Evolutionary conservation across 2,797 vertebrate species (phyloP), one percentile per base, ranked within the genome.

Genomic region (Hippocampus kuda): DNA sequence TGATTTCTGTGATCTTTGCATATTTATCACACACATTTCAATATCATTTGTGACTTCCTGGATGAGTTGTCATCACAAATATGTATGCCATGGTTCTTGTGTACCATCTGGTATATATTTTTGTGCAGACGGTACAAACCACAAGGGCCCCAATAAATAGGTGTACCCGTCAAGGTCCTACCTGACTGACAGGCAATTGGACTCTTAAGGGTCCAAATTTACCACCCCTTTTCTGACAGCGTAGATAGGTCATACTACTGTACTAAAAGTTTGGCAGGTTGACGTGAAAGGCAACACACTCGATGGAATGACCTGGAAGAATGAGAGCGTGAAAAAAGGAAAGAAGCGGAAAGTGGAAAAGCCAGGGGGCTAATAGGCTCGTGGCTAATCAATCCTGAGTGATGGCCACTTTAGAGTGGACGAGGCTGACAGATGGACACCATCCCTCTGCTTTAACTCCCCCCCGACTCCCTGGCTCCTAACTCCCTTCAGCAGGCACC

Each of bases 351-450:
- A 77, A 83, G 72, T 81, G 80, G 78, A 83, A 82, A 81, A 80
- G 85, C 85, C 84, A 80, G 78, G 73, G 84, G 85, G 80, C 87
- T 88, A 90, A 89, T 89, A 87, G 85, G 72, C 83, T 80, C 60
- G 46, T 86, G 81, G 82, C 81, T 85, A 88, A 89, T 90, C 88
- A 88, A 88, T 90, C 79, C 81, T 84, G 84, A 86, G 81, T 84
- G 85, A 88, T 88, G 87, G 82, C 86, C 86, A 88, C 87, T 89
- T 86, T 88, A 73, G 84, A 85, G 78, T 48, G 70, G 79, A 70
- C 75, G 75, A 49, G 77, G 75, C 81, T 79, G 86, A 87, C 88
- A 90, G 84, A 88, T 88, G 84, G 83, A 84, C 78, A 83, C 84
- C 83, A 83, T 87, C 84, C 76, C 73, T 86, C 76, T 83, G 75